Evolutionary conservation across 2,888 invertebrate genomes (phyloP).

Genomic region (Meloe dianella): DNA sequence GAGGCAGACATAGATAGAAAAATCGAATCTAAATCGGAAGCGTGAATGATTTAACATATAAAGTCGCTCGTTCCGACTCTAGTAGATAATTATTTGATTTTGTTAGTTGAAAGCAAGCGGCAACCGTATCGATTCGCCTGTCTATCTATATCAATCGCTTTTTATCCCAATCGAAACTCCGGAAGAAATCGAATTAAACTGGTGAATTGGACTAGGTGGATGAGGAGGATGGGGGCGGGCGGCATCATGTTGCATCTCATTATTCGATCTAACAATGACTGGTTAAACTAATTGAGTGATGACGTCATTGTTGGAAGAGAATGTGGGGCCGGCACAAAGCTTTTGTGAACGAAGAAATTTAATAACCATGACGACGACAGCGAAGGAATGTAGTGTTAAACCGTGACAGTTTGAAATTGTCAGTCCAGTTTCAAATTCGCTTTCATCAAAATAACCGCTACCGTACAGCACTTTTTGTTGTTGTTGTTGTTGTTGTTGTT

Average conservation of each 20-base stretch:
- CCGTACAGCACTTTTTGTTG: neutral
- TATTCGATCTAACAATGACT: slow-evolving; percentile 44
- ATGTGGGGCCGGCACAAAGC: neutral
- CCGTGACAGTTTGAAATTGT: neutral
- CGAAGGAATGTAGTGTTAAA: neutral
- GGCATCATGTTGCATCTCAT: slow-evolving; percentile 54
- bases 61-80: neutral
- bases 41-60: neutral
- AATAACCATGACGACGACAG: neutral
- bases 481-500: neutral
- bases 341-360: neutral
- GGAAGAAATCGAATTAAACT: slow-evolving; percentile 51
- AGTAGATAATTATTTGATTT: slow-evolving; percentile 24
- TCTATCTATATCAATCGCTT: slow-evolving; percentile 36
- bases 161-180: slow-evolving; percentile 27
- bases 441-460: too few species aligned
- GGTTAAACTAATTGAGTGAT: slow-evolving; percentile 11
- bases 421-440: neutral
- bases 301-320: neutral
- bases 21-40: neutral
- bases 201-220: slow-evolving; percentile 44
- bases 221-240: too few species aligned
- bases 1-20: neutral
- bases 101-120: slow-evolving; percentile 25
- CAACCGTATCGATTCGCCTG: slow-evolving; percentile 27